Evolutionary conservation across 1,140 invertebrate species (phyloP), one percentile per base, ranked within the genome.

Genomic region (Euwallacea similis): DNA sequence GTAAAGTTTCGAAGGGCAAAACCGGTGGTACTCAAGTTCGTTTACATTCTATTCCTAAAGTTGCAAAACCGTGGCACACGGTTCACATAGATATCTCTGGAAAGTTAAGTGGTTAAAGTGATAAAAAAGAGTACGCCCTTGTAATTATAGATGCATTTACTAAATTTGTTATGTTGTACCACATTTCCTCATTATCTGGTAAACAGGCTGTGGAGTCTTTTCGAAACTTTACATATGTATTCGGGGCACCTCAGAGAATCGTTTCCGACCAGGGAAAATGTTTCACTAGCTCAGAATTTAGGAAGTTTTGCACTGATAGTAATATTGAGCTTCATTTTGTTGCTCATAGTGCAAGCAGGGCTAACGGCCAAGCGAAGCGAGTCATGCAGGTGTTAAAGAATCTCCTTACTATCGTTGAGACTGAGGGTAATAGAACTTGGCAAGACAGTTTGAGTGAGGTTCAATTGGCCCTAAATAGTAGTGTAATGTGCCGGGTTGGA

Each of bases 1-100:
- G 77, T 50, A 76, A 76, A 63, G 72, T 70, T 10, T 76, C 71
- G 0, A 79, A 79, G 69, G 16, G 9, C 42, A 47, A 16, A 33
- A 6, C 68, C 11, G 68, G 68, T 42, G 7, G 9, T 33, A 10
- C 2, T 4, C 68, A 70, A 66, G 21, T n/a, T 21, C 2, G 11
- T 1, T 9, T 70, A 42, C 46, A 50, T 16, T 44, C 68, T 2
- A 70, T 70, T 21, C 68, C 68, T 42, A 70, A 70, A 64, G 33
- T 44, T 33, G n/a, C 15, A 4, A 10, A 54, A 53, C 68, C 68
- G 54, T 62, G 7, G 7, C 60, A 62, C 47, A 70, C 68, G 15
- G 21, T 70, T 55, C 68, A 70, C 15, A 16, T 53, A 4, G 68
- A 70, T 42, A 42, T 41, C 33, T 4, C 16, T 42, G 44, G 68